phyloP scores from a whole-genome alignment of 2,888 invertebrate species.

The Volucella bombylans region DNA sequence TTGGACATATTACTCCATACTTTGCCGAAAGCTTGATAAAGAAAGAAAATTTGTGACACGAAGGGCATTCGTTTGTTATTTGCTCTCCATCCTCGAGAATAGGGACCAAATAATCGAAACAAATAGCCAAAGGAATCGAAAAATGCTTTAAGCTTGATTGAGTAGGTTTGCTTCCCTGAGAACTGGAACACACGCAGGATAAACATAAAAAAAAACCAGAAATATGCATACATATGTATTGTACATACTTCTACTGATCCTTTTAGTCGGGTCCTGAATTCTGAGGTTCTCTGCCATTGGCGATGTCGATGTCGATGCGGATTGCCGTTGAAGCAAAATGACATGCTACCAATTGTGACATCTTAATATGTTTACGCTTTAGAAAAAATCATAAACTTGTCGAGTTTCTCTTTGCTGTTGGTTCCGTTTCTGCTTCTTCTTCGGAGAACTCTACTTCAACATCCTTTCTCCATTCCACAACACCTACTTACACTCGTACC shows the following conservation, averaged over 20 bases:
- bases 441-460: no score
- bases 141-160: slow-evolving; percentile 66
- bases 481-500: not conserved
- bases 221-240: not conserved
- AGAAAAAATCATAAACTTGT: slow-evolving; percentile 43
- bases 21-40: no score
- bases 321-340: slow-evolving; percentile 9
- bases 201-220: not conserved
- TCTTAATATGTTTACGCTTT: slow-evolving; percentile 53
- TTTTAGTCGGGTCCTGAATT: no score
- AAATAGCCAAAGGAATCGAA: slow-evolving; percentile 54
- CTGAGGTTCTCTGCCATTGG: no score
- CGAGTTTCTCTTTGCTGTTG: slow-evolving; percentile 12
- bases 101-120: slow-evolving; percentile 51
- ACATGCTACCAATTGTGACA: slow-evolving; percentile 42
- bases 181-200: slow-evolving; percentile 1
- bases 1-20: not conserved
- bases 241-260: no score
- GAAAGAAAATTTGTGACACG: not conserved
- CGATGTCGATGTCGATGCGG: no score
- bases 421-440: no score
- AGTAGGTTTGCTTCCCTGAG: slow-evolving; percentile 36
- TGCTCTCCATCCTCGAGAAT: no score
- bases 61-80: not conserved
- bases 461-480: not conserved